Base-by-base conservation (phyloP, 2,888 invertebrate species). In the Beris chalybata region DNA sequence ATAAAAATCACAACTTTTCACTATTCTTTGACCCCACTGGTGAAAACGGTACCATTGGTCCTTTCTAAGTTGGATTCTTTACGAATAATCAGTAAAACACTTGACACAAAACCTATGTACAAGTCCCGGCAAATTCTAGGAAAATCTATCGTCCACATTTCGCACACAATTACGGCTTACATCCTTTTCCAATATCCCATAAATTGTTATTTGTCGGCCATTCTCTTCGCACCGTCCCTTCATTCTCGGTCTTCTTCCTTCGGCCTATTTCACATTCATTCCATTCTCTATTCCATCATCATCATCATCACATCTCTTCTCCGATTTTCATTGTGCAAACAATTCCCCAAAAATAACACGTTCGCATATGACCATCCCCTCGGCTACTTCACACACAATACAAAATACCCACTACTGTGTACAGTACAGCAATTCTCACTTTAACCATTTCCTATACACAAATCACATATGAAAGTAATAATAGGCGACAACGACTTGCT, bases 351-450 rank as follows among this genome's bases (percentile, higher is more conserved):
- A 67, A 65, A 65, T 68, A 68, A 57, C 63, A 65, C 65, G 55
- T 68, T 59, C 65, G 47, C 56, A 61, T 61, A 53, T 56, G 50
- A 45, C 61, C 61, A 57, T 55, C 55, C 45, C 50, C 43, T 57
- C 47, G 15, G 32, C 54, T 31, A 54, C 53, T 48, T 54, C 45
- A 57, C 38, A 38, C 3, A 38, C 9, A 50, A 38, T 30, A 50
- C 22, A 48, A 30, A 61, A 38, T 61, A 61, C 61, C 61, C 61
- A 61, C 61, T 61, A 61, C 61, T 61, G 61, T 52, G 61, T 61
- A 32, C 32, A 68, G 61, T 68, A 68, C 68, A 68, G 50, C 68
- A 65, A 61, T 68, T 68, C 68, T 65, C 68, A 68, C 68, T 68
- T 68, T 68, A 68, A 65, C 65, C 65, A 65, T 65, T 63, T 65